phyloP scores from a whole-genome alignment of 2,797 vertebrate genomes.

The Gadopsis bispinosus region DNA sequence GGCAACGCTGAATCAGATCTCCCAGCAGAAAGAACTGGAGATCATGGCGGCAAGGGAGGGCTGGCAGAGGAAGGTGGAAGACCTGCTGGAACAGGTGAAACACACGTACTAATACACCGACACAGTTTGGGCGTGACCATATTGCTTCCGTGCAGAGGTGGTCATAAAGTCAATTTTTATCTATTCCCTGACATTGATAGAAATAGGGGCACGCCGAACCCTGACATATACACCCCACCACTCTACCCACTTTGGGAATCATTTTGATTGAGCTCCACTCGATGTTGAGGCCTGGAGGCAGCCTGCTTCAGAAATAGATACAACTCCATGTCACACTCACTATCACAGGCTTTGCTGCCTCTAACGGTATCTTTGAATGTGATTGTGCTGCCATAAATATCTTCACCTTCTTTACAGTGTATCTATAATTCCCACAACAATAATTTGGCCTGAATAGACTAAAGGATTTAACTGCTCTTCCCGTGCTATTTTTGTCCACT shows the following conservation, averaged over 20 bases:
- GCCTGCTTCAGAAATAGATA: conserved; percentile 2
- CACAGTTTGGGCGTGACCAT: neutral
- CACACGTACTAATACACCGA: neutral
- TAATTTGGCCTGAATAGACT: neutral
- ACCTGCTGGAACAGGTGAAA: conserved; percentile 84
- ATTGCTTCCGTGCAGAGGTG: neutral
- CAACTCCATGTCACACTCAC: neutral
- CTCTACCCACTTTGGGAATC: neutral
- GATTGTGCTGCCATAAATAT: conserved; percentile 16
- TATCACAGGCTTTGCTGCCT: neutral
- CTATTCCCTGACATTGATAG: neutral
- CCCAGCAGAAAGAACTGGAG: conserved; percentile 95
- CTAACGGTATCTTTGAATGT: neutral
- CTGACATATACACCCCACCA: conserved; percentile 3
- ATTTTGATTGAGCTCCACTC: conserved; percentile 35
- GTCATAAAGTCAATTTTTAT: neutral
- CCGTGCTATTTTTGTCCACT: conserved; percentile 1
- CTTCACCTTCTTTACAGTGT: conserved; percentile 35
- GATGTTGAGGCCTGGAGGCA: neutral
- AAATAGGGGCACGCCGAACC: neutral
- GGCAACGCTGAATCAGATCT: conserved; percentile 89
- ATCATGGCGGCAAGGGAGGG: conserved; percentile 92
- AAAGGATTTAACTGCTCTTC: conserved; percentile 20
- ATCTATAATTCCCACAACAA: conserved; percentile 13
- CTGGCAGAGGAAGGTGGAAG: conserved; percentile 98